Evolutionary conservation across 2,888 invertebrate species (phyloP).

Genomic region (Ditula angustiorana): DNA sequence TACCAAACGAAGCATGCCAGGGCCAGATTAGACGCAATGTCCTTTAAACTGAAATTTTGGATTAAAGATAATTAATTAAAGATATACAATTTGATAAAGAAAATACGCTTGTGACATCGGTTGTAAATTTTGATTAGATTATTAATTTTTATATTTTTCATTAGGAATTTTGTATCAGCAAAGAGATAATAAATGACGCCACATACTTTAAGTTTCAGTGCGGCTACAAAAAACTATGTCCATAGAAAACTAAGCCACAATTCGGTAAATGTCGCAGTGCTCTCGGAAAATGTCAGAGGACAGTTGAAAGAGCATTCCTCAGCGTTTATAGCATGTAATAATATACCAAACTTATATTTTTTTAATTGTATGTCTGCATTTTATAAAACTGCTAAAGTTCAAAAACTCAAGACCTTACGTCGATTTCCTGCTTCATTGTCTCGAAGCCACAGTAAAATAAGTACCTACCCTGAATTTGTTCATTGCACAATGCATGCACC

Average conservation of each 20-base stretch:
- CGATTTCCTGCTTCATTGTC: not conserved
- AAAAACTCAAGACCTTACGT: not conserved
- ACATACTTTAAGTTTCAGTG: too few relatives aligned
- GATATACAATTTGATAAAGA: constrained; percentile 16
- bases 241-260: too few relatives aligned
- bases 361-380: not conserved
- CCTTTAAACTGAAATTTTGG: constrained; percentile 1
- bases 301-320: too few relatives aligned
- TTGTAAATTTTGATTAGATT: constrained; percentile 25
- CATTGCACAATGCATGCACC: too few relatives aligned
- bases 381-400: not conserved
- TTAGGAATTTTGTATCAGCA: not conserved
- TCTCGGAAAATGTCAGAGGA: too few relatives aligned
- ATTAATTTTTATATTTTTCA: not conserved
- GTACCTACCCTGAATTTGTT: too few relatives aligned
- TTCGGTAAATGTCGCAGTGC: too few relatives aligned
- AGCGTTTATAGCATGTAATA: too few relatives aligned
- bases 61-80: constrained; percentile 1
- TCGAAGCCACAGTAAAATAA: not conserved
- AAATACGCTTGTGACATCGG: constrained; percentile 20
- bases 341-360: not conserved
- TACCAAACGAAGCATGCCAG: not conserved
- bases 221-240: too few relatives aligned
- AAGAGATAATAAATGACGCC: too few relatives aligned
- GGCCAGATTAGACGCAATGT: not conserved